Evolutionary conservation across 2,797 vertebrate species (phyloP).

Genomic region (Acanthurus leucopareius): DNA sequence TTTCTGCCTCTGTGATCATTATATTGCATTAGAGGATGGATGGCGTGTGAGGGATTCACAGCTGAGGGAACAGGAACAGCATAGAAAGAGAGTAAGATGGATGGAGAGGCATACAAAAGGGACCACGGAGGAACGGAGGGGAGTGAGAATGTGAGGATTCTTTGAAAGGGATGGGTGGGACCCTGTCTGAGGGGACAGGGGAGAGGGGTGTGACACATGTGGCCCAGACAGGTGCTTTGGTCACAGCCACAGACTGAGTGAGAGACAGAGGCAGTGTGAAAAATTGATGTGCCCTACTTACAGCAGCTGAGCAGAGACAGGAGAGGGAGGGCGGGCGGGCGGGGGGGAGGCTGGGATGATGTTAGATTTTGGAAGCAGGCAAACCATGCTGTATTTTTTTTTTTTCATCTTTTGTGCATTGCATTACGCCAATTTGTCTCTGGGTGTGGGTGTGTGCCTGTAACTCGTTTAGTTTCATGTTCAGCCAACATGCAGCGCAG

Average conservation of each 20-base stretch:
- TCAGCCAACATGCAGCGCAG: constrained; percentile 34
- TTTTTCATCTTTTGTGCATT: constrained; percentile 60
- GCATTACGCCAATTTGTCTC: constrained; percentile 67
- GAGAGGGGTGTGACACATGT: constrained; percentile 41
- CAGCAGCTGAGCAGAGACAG: constrained; percentile 73
- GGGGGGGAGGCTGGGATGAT: constrained; percentile 58
- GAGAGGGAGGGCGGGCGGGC: constrained; percentile 48
- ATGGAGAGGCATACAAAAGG: constrained; percentile 27
- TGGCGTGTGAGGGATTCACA: constrained; percentile 35
- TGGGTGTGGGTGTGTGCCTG: constrained; percentile 41
- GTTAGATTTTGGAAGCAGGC: constrained; percentile 72
- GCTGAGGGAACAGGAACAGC: constrained; percentile 32
- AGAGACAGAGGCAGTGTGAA: constrained; percentile 77
- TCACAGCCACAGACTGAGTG: constrained; percentile 64
- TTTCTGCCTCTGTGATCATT: constrained; percentile 44
- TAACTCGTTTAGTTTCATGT: constrained; percentile 50
- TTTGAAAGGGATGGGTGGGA: constrained; percentile 31
- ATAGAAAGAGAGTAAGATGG: constrained; percentile 37
- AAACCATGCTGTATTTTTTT: constrained; percentile 51
- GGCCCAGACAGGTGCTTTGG: constrained; percentile 71
- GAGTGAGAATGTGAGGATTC: constrained; percentile 21
- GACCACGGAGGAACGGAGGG: constrained; percentile 11
- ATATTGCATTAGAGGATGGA: constrained; percentile 42
- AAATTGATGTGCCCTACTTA: constrained; percentile 84
- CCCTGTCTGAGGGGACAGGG: constrained; percentile 18